A percentile compares a stretch with the other conserved stretches of the same genome.
phyloP scores from a whole-genome alignment of 23 tunicate species.

The Trididemnum miniatum region DNA sequence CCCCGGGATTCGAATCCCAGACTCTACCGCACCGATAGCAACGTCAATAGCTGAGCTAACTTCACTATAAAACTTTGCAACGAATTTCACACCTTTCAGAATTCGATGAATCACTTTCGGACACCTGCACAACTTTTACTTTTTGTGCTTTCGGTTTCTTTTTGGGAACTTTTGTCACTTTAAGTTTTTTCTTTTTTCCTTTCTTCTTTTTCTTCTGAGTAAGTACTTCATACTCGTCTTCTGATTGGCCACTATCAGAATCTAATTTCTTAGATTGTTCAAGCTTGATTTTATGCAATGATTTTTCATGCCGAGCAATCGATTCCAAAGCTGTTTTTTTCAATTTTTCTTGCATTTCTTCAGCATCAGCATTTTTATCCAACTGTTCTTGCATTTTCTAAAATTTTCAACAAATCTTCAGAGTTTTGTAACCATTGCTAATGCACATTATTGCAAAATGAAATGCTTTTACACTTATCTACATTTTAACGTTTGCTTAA shows the following conservation, averaged over 20 bases:
- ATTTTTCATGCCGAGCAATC: constrained; percentile 56
- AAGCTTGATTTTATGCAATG: constrained; percentile 38
- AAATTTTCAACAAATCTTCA: too few species aligned
- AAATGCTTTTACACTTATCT: too few species aligned
- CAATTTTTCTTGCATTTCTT: constrained; percentile 45
- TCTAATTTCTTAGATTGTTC: constrained; percentile 10
- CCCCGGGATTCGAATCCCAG: too few species aligned
- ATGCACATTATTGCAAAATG: too few species aligned
- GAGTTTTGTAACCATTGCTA: too few species aligned
- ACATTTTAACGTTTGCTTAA: too few species aligned
- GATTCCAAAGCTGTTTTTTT: constrained; percentile 51
- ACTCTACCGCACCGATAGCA: too few species aligned
- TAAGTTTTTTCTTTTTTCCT: constrained; percentile 32
- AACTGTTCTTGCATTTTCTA: constrained; percentile 28
- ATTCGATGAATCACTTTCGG: constrained; percentile 11
- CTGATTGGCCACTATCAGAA: constrained; percentile 38
- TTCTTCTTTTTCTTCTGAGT: constrained; percentile 21
- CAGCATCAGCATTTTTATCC: constrained; percentile 23
- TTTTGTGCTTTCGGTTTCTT: constrained; percentile 29
- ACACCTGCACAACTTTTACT: constrained; percentile 5
- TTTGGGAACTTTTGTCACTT: constrained; percentile 23
- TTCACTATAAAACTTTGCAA: neutral
- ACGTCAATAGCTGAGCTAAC: too few species aligned
- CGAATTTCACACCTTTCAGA: neutral
- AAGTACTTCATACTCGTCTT: constrained; percentile 7